Conservation (phyloP, 2,113 vertebrate species). For the Etia nguti region DNA sequence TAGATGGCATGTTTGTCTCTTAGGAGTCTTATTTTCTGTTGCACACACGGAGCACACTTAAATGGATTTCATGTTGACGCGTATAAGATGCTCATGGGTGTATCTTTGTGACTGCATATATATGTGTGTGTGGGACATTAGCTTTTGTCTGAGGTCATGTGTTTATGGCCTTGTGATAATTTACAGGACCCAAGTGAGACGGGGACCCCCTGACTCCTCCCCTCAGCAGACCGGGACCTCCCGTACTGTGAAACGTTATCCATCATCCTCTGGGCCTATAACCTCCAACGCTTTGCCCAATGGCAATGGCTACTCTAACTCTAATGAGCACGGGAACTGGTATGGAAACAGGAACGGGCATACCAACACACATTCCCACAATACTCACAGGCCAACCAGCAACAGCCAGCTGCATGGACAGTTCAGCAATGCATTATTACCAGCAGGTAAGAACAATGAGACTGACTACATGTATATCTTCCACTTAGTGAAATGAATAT, state of each 20-base stretch:
- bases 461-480: not conserved
- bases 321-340: slow-evolving; percentile 23
- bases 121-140: not conserved
- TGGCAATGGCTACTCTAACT: slow-evolving; percentile 35
- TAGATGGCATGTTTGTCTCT: slow-evolving; percentile 25
- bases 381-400: slow-evolving; percentile 58
- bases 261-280: slow-evolving; percentile 77
- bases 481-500: not conserved
- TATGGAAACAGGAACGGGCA: slow-evolving; percentile 40
- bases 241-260: slow-evolving; percentile 84
- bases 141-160: slow-evolving; percentile 48
- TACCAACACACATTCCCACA: not conserved
- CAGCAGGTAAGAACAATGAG: slow-evolving; percentile 74
- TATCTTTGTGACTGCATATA: not conserved
- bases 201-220: slow-evolving; percentile 70
- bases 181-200: slow-evolving; percentile 79
- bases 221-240: slow-evolving; percentile 77
- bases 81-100: slow-evolving; percentile 7
- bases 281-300: slow-evolving; percentile 83
- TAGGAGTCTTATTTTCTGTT: slow-evolving; percentile 11
- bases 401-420: slow-evolving; percentile 44
- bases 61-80: slow-evolving; percentile 42
- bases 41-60: not conserved
- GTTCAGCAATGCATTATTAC: slow-evolving; percentile 62
- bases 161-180: slow-evolving; percentile 43